Conservation (phyloP, 2,888 invertebrate species). For the Andrena dorsata region DNA sequence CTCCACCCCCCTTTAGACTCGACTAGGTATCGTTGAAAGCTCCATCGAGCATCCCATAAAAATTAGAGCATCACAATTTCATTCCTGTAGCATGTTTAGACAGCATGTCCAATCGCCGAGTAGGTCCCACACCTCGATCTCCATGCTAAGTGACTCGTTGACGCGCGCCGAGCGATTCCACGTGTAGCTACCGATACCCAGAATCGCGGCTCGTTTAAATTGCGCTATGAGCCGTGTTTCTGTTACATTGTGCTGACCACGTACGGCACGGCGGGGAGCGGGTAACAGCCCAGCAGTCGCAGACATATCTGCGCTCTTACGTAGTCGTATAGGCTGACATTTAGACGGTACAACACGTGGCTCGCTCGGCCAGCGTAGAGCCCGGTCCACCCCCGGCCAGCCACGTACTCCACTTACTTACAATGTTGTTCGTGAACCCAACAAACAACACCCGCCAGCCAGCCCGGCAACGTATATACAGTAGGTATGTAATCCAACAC, state of each 20-base stretch:
- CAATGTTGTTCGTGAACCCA: constrained; percentile 72
- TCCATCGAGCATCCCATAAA: neutral
- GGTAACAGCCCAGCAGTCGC: constrained; percentile 19
- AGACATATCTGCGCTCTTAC: constrained; percentile 47
- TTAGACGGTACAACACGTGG: constrained; percentile 69
- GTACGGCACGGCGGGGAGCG: constrained; percentile 39
- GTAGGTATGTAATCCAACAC: constrained; percentile 70
- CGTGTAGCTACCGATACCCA: constrained; percentile 56
- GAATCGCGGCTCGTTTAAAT: constrained; percentile 67
- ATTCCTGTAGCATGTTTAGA: neutral
- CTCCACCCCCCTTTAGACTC: neutral
- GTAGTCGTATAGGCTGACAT: constrained; percentile 35
- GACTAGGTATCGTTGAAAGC: neutral
- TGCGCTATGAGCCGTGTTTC: constrained; percentile 60
- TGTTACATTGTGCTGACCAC: constrained; percentile 66
- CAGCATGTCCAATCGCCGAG: neutral
- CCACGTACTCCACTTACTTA: constrained; percentile 70
- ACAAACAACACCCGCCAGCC: constrained; percentile 70
- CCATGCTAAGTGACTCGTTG: constrained; percentile 12
- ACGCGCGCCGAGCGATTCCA: constrained; percentile 25
- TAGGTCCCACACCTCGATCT: constrained; percentile 5
- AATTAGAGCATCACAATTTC: neutral
- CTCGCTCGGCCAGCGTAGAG: constrained; percentile 15
- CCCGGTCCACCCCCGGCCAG: constrained; percentile 15
- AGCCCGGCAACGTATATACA: constrained; percentile 55